These are phyloP conservation scores for Synanthedon myopaeformis DNA, from an alignment of 2,888 invertebrate species.

Conservation along the genomic window DNA sequence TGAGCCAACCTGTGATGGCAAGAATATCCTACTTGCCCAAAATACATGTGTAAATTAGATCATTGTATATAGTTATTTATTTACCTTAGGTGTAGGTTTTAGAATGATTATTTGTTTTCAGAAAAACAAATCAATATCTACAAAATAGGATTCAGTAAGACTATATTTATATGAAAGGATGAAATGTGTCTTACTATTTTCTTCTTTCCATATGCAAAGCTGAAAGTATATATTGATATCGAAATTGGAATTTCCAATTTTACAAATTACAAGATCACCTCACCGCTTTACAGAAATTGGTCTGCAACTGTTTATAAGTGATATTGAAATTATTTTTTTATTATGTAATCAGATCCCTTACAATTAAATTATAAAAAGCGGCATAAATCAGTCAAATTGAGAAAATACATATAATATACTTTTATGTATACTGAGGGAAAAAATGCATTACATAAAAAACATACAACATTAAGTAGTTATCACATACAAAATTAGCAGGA, in stretches of 20 bases:
- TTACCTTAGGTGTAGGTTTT: constrained; percentile 2
- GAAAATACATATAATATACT: constrained; percentile 10
- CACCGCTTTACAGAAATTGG: too few relatives aligned
- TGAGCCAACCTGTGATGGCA: too few relatives aligned
- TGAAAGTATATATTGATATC: too few relatives aligned
- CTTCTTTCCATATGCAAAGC: too few relatives aligned
- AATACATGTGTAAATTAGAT: constrained; percentile 3
- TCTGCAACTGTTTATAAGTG: neutral
- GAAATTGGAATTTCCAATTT: too few relatives aligned
- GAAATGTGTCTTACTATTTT: too few relatives aligned
- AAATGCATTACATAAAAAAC: constrained; percentile 33
- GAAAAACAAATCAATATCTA: too few relatives aligned
- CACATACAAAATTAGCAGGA: constrained; percentile 59
- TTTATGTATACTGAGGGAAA: constrained; percentile 22
- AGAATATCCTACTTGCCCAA: too few relatives aligned
- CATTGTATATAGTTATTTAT: neutral
- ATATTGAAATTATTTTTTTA: neutral
- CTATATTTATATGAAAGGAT: too few relatives aligned
- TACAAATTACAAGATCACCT: too few relatives aligned
- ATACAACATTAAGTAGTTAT: constrained; percentile 28
- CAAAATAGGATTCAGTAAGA: too few relatives aligned
- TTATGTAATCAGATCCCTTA: neutral
- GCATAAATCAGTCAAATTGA: constrained; percentile 37
- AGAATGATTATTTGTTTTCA: neutral
- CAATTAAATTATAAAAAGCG: constrained; percentile 21